Evolutionary conservation across 2,113 vertebrate genomes (phyloP).

Genomic region (Petrocephalus zakoni): DNA sequence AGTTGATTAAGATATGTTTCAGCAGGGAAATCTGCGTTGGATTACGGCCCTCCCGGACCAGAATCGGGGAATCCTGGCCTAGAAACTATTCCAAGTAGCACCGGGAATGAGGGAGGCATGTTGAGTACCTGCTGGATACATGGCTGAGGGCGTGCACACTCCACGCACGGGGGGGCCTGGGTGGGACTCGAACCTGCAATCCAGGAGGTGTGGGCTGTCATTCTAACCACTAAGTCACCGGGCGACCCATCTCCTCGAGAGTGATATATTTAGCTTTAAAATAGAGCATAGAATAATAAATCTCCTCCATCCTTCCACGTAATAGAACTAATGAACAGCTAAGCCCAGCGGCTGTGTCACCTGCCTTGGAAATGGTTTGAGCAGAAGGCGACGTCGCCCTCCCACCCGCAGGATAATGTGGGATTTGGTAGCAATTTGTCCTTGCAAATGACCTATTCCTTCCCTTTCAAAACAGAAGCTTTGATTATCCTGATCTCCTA

Average conservation of each 20-base stretch:
- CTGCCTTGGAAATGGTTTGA: not conserved
- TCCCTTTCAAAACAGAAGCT: slow-evolving; percentile 28
- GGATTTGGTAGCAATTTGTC: slow-evolving; percentile 25
- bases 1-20: too few species aligned
- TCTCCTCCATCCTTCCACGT: not conserved
- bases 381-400: slow-evolving; percentile 26
- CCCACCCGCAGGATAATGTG: slow-evolving; percentile 46
- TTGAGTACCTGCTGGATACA: too few species aligned
- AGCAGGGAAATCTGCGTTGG: too few species aligned
- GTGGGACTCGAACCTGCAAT: not conserved
- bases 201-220: not conserved
- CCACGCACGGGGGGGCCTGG: not conserved
- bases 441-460: slow-evolving; percentile 16
- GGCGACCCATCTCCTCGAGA: too few species aligned
- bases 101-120: too few species aligned
- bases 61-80: too few species aligned
- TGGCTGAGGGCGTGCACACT: too few species aligned
- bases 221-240: not conserved
- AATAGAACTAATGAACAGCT: not conserved
- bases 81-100: too few species aligned
- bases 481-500: slow-evolving; percentile 44
- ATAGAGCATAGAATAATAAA: not conserved
- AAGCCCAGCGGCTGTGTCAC: not conserved
- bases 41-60: too few species aligned
- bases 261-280: not conserved